Evolutionary conservation across 2,888 invertebrate species (phyloP), one percentile per base, ranked within the genome.

Genomic region (Drosophila anomelani): DNA sequence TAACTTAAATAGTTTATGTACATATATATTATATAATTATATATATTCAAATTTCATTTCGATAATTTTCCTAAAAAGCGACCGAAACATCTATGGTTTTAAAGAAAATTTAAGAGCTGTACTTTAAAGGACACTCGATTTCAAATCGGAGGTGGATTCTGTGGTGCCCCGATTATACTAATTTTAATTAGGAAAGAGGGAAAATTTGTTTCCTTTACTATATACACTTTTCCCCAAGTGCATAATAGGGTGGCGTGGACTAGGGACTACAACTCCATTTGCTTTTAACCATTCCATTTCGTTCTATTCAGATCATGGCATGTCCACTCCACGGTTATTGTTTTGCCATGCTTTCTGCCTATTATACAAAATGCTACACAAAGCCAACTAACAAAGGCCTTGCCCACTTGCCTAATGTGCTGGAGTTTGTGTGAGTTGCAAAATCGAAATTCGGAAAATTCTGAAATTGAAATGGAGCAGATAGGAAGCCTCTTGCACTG

Each of bases 401-500:
- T 61, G 66, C 23, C 69, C 75, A 88, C 85, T 89, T 89, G 78
- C 73, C 75, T 79, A 89, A 89, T 84, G 89, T 85, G 72, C 68
- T 53, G 71, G 67, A 34, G 78, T 84, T 38, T 44, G 44, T 58
- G 39, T 44, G 17, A 39, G 67, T 41, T 54, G 41, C 39, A 76
- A 67, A 76, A 47, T 58, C 44, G 26, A 38, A 46, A 67, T 57
- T 67, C 58, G 38, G 46, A 38, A 47, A 47, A 67, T 63, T 47
- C 23, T 32, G 39, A 67, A 71, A 70, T 57, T 71, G 57, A 59
- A 72, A 72, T 72, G 59, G 73, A 59, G 74, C 51, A 51, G 34
- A 34, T 3, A 15, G 51, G 32, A 51, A 20, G 32, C 49, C 32
- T 7, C 12, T 29, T 29, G 29, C 29, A 7, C 29, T 17, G n/a